Evolutionary conservation across 2,888 invertebrate genomes (phyloP).

Genomic region (Cartodere bifasciata): DNA sequence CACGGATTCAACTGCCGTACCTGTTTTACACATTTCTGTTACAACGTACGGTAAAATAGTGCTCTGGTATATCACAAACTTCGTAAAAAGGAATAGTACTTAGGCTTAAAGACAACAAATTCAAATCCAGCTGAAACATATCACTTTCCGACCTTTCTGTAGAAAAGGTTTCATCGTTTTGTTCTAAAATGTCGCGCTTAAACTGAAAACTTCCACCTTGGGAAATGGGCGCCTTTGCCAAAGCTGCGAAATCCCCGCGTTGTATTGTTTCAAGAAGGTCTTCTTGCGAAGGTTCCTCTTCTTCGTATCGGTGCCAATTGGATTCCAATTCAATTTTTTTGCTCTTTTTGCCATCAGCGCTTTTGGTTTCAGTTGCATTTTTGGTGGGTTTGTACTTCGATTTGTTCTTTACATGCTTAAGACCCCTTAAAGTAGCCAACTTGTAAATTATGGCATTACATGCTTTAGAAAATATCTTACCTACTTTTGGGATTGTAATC

Average conservation of each 20-base stretch:
- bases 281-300: slow-evolving; percentile 11
- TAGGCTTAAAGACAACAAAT: slow-evolving; percentile 10
- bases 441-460: too few species aligned
- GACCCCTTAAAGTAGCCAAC: too few species aligned
- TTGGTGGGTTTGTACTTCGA: slow-evolving; percentile 7
- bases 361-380: not conserved
- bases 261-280: slow-evolving; percentile 10
- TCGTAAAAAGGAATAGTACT: slow-evolving; percentile 13
- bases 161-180: slow-evolving; percentile 6
- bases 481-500: too few species aligned
- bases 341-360: not conserved
- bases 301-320: slow-evolving; percentile 18
- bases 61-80: slow-evolving; percentile 9
- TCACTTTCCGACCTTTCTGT: slow-evolving; percentile 5
- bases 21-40: too few species aligned
- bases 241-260: slow-evolving; percentile 15
- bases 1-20: too few species aligned
- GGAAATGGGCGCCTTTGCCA: slow-evolving; percentile 19
- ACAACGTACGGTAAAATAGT: slow-evolving; percentile 9
- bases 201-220: slow-evolving; percentile 20
- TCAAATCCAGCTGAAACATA: slow-evolving; percentile 13
- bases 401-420: slow-evolving; percentile 8
- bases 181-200: slow-evolving; percentile 15
- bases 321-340: too few species aligned
- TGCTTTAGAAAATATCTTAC: too few species aligned